A percentile compares a stretch with the other conserved stretches of the same genome.
phyloP scores from a whole-genome alignment of 2,888 invertebrate species.

The Tenthredo amoena region DNA sequence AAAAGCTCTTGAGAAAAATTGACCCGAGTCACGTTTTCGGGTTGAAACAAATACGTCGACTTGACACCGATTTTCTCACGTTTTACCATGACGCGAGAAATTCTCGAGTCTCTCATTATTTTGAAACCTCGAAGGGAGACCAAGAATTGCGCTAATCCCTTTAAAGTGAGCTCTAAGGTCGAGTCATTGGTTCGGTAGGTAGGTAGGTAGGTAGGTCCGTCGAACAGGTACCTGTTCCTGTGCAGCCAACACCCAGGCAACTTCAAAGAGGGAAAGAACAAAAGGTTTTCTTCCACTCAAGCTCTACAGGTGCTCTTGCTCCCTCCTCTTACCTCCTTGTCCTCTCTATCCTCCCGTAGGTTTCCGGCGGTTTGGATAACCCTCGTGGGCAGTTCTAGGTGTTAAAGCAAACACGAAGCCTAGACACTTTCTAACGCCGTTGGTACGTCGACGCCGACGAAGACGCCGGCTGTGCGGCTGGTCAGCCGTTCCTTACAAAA shows the following conservation, averaged over 20 bases:
- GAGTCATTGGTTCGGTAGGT: constrained; percentile 62
- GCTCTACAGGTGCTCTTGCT: constrained; percentile 72
- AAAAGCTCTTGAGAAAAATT: background rate
- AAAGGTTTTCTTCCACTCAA: constrained; percentile 54
- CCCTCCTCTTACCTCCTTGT: background rate
- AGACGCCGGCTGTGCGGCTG: constrained; percentile 18
- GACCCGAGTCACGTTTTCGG: background rate
- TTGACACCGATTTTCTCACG: constrained; percentile 67
- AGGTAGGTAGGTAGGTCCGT: constrained; percentile 52
- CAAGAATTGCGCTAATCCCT: constrained; percentile 66
- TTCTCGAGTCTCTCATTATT: constrained; percentile 48
- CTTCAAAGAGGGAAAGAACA: constrained; percentile 49
- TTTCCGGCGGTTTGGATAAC: constrained; percentile 65
- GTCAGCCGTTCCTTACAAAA: background rate
- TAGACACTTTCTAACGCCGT: constrained; percentile 69
- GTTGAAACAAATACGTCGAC: background rate
- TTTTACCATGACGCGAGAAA: constrained; percentile 62
- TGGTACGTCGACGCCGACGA: constrained; percentile 58
- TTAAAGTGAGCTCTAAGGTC: constrained; percentile 65
- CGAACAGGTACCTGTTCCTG: constrained; percentile 65
- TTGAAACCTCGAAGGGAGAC: constrained; percentile 25
- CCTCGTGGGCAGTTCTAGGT: constrained; percentile 63
- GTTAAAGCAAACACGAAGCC: constrained; percentile 68
- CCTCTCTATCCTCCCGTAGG: constrained; percentile 25
- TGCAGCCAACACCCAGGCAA: constrained; percentile 39